phyloP scores from a whole-genome alignment of 1,140 invertebrate genomes.

The Paraescarpia echinospica region DNA sequence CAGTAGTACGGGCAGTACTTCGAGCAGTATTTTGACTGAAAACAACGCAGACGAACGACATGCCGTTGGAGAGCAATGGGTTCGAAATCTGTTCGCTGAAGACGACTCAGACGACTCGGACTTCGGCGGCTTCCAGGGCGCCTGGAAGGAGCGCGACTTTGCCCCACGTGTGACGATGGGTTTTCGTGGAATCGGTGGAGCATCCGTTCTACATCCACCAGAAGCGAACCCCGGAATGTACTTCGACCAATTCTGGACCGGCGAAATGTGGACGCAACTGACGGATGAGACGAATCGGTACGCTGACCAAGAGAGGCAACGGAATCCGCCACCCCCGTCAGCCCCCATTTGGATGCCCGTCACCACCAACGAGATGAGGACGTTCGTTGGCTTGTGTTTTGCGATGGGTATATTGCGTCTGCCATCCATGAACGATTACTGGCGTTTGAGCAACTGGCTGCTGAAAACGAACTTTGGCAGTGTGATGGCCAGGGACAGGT shows the following conservation, averaged over 20 bases:
- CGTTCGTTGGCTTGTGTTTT: too few relatives aligned
- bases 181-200: neutral
- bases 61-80: neutral
- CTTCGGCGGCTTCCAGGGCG: neutral
- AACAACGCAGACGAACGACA: neutral
- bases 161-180: neutral
- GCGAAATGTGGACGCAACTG: neutral
- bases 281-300: neutral
- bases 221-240: neutral
- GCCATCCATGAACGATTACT: too few relatives aligned
- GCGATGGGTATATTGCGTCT: too few relatives aligned
- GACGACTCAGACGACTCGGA: neutral
- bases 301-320: too few relatives aligned
- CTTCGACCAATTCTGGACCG: neutral
- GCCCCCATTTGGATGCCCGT: too few relatives aligned
- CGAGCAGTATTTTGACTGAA: neutral
- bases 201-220: neutral
- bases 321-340: too few relatives aligned
- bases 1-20: too few relatives aligned
- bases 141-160: neutral
- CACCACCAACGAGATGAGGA: too few relatives aligned
- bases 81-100: neutral
- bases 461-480: too few relatives aligned
- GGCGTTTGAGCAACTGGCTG: too few relatives aligned
- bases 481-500: too few relatives aligned